These are phyloP conservation scores for Drosophila punjabiensis DNA, from an alignment of 1,140 invertebrate genomes.

Conservation along the genomic window DNA sequence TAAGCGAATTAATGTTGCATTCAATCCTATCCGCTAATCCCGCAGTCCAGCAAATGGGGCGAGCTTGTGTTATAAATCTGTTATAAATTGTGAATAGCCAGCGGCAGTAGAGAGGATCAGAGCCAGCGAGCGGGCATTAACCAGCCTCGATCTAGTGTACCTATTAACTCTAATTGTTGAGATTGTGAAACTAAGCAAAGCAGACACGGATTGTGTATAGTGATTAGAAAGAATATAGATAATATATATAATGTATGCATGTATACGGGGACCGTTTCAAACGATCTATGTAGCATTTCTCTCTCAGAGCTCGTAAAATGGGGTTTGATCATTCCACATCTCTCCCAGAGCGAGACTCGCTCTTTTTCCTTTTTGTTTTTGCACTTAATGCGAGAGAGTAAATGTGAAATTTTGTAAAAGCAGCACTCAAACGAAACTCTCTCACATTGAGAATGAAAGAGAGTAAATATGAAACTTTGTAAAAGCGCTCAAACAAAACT, in stretches of 20 bases:
- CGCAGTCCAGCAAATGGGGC: not conserved
- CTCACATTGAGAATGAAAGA: too few relatives aligned
- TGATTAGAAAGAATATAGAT: constrained; percentile 14
- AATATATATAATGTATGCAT: constrained; percentile 1
- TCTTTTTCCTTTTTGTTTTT: too few relatives aligned
- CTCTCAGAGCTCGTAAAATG: not conserved
- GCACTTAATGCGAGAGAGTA: too few relatives aligned
- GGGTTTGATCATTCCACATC: too few relatives aligned
- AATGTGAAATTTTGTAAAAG: too few relatives aligned
- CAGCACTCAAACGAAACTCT: too few relatives aligned
- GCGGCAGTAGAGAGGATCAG: not conserved
- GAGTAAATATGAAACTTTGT: too few relatives aligned
- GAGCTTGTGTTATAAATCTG: constrained; percentile 18
- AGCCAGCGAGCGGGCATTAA: not conserved
- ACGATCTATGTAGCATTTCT: not conserved
- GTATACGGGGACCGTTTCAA: constrained; percentile 15
- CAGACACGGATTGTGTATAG: constrained; percentile 1
- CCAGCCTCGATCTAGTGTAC: constrained; percentile 14
- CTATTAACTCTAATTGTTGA: constrained; percentile 21
- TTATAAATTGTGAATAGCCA: constrained; percentile 22
- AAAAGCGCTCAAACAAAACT: too few relatives aligned
- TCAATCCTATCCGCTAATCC: constrained; percentile 15
- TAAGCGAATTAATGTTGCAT: constrained; percentile 22
- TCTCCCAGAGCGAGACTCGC: too few relatives aligned
- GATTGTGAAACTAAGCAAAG: constrained; percentile 17